Evolutionary conservation across 2,113 vertebrate genomes (phyloP).

Genomic region (Campylorhamphus procurvoides): DNA sequence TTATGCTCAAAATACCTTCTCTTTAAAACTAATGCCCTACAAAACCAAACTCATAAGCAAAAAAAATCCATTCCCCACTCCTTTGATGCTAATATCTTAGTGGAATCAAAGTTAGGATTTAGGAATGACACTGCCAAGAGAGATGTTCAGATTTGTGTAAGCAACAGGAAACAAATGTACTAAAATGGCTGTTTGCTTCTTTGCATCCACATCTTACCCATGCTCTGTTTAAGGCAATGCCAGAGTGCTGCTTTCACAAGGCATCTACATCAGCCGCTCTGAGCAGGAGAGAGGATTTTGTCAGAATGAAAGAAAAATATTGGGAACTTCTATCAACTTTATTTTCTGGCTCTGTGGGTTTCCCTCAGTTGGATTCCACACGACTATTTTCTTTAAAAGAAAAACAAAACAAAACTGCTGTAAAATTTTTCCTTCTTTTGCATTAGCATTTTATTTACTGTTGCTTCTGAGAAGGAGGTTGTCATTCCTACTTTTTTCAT

Average conservation of each 20-base stretch:
- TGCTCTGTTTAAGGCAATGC: not conserved
- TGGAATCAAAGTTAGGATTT: not conserved
- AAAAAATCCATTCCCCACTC: not conserved
- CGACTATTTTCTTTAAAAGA: not conserved
- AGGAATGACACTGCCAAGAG: not conserved
- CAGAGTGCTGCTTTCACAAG: not conserved
- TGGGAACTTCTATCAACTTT: slow-evolving; percentile 22
- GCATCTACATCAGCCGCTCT: not conserved
- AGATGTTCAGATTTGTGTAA: not conserved
- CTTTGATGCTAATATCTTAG: not conserved
- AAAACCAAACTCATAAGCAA: not conserved
- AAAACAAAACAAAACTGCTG: not conserved
- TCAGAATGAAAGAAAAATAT: slow-evolving; percentile 36
- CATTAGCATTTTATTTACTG: slow-evolving; percentile 25
- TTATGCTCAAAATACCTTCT: fast-evolving
- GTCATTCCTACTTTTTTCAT: not conserved
- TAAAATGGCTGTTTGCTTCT: slow-evolving; percentile 5
- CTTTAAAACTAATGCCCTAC: not conserved
- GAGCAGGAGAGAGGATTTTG: slow-evolving; percentile 32
- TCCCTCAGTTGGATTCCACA: slow-evolving; percentile 3
- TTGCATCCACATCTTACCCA: not conserved
- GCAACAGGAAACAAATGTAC: not conserved
- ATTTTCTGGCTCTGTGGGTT: slow-evolving; percentile 49
- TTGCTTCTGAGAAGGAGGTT: not conserved
- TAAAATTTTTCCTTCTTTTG: slow-evolving; percentile 5